phyloP scores from a whole-genome alignment of 2,888 invertebrate species.

The Terebella lapidaria region DNA sequence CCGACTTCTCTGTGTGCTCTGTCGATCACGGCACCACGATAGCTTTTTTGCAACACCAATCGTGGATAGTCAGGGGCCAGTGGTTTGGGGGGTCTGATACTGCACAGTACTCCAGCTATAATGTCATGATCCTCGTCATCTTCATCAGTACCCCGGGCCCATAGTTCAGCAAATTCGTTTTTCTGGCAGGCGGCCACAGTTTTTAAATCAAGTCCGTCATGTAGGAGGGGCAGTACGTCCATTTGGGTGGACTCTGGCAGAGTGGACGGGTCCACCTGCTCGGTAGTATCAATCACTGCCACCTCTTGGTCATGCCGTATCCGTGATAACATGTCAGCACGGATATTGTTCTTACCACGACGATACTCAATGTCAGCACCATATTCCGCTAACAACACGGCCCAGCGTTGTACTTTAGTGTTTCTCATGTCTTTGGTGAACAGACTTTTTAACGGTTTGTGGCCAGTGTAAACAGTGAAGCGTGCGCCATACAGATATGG shows the following conservation, averaged over 20 bases:
- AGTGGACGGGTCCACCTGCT: neutral
- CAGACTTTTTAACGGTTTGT: conserved; percentile 7
- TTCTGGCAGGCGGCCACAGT: neutral
- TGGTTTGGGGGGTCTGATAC: neutral
- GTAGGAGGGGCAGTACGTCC: neutral
- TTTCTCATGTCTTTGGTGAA: conserved; percentile 6
- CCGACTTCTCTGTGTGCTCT: conserved; percentile 11
- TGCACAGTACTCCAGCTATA: neutral
- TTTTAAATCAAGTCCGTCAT: neutral
- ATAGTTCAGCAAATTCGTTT: neutral
- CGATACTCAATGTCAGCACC: too few species aligned
- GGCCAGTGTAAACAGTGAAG: conserved; percentile 10
- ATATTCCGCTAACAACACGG: conserved; percentile 3
- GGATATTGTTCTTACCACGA: too few species aligned
- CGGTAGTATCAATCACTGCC: neutral
- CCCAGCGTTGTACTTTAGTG: conserved; percentile 10
- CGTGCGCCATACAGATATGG: conserved; percentile 5
- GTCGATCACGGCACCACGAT: conserved; percentile 3
- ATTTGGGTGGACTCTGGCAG: neutral
- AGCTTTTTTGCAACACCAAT: conserved; percentile 1
- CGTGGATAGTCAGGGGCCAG: conserved; percentile 5
- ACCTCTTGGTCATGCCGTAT: neutral
- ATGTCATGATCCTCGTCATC: conserved; percentile 3
- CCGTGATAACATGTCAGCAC: too few species aligned
- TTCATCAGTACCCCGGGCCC: neutral